Base-by-base conservation (phyloP, 2,888 invertebrate genomes). In the Lepidocyrtinus sp. region DNA sequence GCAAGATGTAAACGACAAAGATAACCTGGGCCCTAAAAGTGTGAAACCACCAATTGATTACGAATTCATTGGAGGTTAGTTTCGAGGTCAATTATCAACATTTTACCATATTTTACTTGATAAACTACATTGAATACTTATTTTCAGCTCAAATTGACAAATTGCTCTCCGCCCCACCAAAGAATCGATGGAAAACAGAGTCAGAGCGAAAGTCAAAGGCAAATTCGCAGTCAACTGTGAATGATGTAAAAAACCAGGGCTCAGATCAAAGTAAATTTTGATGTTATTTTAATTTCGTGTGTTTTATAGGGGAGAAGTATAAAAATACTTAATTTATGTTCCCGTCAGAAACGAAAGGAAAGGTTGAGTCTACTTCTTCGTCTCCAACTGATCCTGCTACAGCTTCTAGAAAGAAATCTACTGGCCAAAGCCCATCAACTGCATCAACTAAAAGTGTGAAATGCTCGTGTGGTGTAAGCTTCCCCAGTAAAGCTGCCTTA, bases 101-200 rank as follows among this genome's bases (percentile, higher is more conserved):
- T 3, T 12, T 65, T 45, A 36, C 21, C 5, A n/a, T 26, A 24
- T 19, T 24, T n/a, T 62, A 15, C 12, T 61, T 5, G 19, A 21
- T n/a, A 2, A 21, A 61, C 21, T n/a, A n/a, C n/a, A n/a, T n/a
- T n/a, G n/a, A n/a, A n/a, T n/a, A n/a, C n/a, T n/a, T 62, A 12
- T 5, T 50, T 15, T 17, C 15, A 79, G 79, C 79, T 55, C 62
- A 79, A 74, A 79, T 79, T n/a, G 79, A 79, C 27, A 79, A 74
- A 26, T 45, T 79, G 59, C 25, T 79, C 9, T 55, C 72, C 7
- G 55, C 73, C 2, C 15, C 50, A 0, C 61, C 72, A 17, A 24
- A 17, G 25, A 61, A 24, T 22, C 3, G 26, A 1, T 77, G 72
- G 71, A 78, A 68, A 21, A 26, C 61, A 1, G 21, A 71, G 5